Base-by-base conservation (phyloP, 64 coral and sea anemone species). In the Montipora efflorescens region DNA sequence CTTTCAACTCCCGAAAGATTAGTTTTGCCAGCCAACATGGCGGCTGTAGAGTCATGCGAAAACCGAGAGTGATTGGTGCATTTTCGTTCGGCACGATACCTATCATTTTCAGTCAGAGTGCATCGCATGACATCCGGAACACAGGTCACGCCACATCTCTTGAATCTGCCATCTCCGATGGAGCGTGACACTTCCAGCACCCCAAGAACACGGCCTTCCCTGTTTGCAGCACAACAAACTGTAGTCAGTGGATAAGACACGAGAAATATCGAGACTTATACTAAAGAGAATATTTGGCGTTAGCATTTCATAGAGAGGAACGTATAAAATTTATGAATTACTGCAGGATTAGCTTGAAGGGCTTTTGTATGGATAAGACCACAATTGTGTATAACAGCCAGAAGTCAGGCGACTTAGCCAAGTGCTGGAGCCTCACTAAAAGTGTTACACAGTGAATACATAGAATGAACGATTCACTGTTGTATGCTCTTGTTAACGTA, bases 181-280 rank as follows among this genome's bases (percentile, higher is more conserved):
- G 97, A 99, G 15, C 97, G 83, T 49, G 97, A 99, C 7, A 99
- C 97, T 74, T 99, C 97, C 19, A 99, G 57, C 11, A 99, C 91
- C 9, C 97, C 97, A 10, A 96, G 87, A 18, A 99, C 97, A 74
- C 97, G 94, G 3, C 97, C 97, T 45, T 99, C 94, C 52, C 97
- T 99, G 45, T 8, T 23, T 2, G 59, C 25, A 62, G 18, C 4
- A 84, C 36, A n/a, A 88, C 75, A 48, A 49, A 49, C 0, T 47
- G n/a, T 8, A 18, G 28, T 59, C 25, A 78, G 23, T 21, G 45
- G 7, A 61, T 12, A 20, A 43, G 1, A 2, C 9, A 79, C 3
- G 2, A 62, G 13, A 8, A 68, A 68, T 16, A 16, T n/a, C 16
- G 64, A 68, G 64, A 68, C 64, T 36, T 36, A 36, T 36, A 5